phyloP scores from a whole-genome alignment of 2,113 vertebrate species.

The Otis tarda region DNA sequence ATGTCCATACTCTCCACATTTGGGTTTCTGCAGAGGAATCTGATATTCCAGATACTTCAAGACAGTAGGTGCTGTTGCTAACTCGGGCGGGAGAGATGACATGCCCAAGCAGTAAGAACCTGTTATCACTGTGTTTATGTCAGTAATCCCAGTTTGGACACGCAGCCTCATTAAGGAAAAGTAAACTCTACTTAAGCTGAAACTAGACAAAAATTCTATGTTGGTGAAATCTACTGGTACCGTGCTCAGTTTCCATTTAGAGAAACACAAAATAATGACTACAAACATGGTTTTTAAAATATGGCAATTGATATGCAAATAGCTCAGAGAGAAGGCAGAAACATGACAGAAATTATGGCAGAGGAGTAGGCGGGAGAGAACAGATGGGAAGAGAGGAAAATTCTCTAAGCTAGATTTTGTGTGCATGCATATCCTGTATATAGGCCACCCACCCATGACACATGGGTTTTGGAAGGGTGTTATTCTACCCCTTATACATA shows the following conservation, averaged over 20 bases:
- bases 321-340: not conserved
- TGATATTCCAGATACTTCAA: not conserved
- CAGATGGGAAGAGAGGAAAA: not conserved
- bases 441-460: slow-evolving; percentile 36
- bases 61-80: not conserved
- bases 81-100: not conserved
- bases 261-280: not conserved
- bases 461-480: slow-evolving; percentile 32
- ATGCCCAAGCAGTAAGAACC: not conserved
- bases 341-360: not conserved
- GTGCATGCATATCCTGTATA: not conserved
- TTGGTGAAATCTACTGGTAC: not conserved
- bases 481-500: slow-evolving; percentile 52
- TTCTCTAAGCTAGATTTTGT: not conserved
- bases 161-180: not conserved
- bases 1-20: not conserved
- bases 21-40: not conserved
- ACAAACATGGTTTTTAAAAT: not conserved
- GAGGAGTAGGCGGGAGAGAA: not conserved
- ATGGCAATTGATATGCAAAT: not conserved
- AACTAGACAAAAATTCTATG: not conserved
- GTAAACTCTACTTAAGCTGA: not conserved
- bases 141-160: not conserved
- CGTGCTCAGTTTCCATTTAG: not conserved
- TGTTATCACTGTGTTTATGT: not conserved